phyloP scores from a whole-genome alignment of 2,888 invertebrate genomes.

The Ischnura elegans region DNA sequence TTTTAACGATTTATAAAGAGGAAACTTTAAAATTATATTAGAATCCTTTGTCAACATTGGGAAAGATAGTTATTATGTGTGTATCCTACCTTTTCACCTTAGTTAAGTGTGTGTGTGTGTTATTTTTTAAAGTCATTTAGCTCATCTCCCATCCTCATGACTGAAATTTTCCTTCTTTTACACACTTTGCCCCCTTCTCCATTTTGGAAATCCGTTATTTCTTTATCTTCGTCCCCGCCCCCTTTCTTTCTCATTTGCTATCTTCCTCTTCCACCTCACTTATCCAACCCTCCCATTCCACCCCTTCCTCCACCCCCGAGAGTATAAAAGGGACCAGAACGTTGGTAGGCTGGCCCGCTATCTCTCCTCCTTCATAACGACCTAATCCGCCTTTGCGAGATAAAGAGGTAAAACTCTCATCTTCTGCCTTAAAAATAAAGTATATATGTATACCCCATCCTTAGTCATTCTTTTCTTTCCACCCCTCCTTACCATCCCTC shows the following conservation, averaged over 20 bases:
- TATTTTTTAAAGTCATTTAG: too few relatives aligned
- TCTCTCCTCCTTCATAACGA: conserved; percentile 53
- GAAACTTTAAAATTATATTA: too few relatives aligned
- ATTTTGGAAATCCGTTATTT: not conserved
- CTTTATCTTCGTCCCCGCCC: not conserved
- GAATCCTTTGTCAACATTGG: too few relatives aligned
- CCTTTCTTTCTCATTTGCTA: not conserved
- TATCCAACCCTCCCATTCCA: not conserved
- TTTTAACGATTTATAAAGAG: too few relatives aligned
- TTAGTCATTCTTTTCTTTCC: not conserved
- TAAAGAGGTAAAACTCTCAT: conserved; percentile 49
- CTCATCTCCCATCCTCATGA: not conserved
- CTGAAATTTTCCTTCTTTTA: not conserved
- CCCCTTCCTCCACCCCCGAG: not conserved
- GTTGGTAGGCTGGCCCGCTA: not conserved
- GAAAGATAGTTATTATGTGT: too few relatives aligned
- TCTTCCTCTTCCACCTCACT: not conserved
- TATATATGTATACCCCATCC: not conserved
- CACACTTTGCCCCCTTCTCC: conserved; percentile 6
- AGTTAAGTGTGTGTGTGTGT: too few relatives aligned
- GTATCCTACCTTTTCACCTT: too few relatives aligned
- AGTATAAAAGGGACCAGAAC: not conserved
- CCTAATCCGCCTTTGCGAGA: conserved; percentile 56
- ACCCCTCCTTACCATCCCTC: not conserved
- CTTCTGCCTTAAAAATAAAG: conserved; percentile 50